Evolutionary conservation across 2,888 invertebrate genomes (phyloP).

Genomic region (Mellilla xanthometata): DNA sequence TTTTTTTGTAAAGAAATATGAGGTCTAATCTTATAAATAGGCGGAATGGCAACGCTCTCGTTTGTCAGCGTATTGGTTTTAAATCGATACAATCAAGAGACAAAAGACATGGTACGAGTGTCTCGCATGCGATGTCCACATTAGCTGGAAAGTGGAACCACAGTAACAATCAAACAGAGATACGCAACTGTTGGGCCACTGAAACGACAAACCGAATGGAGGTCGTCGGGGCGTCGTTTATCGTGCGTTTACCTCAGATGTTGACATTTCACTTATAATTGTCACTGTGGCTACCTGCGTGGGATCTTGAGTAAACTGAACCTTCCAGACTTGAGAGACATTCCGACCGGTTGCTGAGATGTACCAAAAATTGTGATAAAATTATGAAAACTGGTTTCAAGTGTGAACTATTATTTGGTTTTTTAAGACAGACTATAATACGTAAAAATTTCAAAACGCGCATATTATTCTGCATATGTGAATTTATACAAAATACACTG

Average conservation of each 20-base stretch:
- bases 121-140: conserved; percentile 7
- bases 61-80: no score
- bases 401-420: no score
- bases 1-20: no score
- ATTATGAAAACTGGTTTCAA: no score
- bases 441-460: no score
- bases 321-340: conserved; percentile 7
- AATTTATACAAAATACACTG: no score
- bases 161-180: background rate
- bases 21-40: no score
- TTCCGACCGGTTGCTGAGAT: conserved; percentile 9
- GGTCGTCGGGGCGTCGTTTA: conserved; percentile 20
- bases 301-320: conserved; percentile 19
- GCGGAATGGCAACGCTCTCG: no score
- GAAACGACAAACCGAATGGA: conserved; percentile 5
- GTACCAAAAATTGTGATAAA: background rate
- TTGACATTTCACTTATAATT: conserved; percentile 29
- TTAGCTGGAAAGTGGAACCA: conserved; percentile 9
- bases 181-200: background rate
- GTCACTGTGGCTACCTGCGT: conserved; percentile 10
- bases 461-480: no score
- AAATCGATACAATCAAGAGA: no score
- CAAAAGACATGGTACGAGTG: no score
- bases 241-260: conserved; percentile 26
- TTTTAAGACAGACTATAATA: no score